These are phyloP conservation scores for Drosophila nebulosa DNA, from an alignment of 1,140 invertebrate species.

Conservation along the genomic window DNA sequence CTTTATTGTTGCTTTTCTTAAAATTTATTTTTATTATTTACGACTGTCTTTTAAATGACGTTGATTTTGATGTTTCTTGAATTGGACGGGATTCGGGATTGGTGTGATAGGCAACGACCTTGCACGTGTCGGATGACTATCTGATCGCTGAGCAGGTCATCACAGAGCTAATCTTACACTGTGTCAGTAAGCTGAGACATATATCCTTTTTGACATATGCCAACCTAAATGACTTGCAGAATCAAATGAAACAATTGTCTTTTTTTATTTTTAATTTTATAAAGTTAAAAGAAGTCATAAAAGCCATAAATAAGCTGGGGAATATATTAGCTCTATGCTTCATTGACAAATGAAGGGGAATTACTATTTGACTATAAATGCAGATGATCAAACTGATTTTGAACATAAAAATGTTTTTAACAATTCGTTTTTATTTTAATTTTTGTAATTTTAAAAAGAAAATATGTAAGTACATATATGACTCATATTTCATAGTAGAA, in stretches of 20 bases:
- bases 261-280: too few relatives aligned
- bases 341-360: too few relatives aligned
- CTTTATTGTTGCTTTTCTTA: background rate
- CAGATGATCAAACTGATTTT: too few relatives aligned
- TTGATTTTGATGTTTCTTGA: background rate
- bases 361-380: too few relatives aligned
- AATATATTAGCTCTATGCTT: too few relatives aligned
- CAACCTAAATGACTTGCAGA: slow-evolving; percentile 15
- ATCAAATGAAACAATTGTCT: slow-evolving; percentile 18
- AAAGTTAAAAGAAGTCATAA: too few relatives aligned
- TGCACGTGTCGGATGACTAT: slow-evolving; percentile 23
- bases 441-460: too few relatives aligned
- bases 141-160: slow-evolving; percentile 21
- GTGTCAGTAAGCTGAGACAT: background rate
- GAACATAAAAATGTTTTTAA: too few relatives aligned
- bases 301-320: too few relatives aligned
- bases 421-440: too few relatives aligned
- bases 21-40: slow-evolving; percentile 59
- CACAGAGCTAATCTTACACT: background rate
- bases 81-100: slow-evolving; percentile 9
- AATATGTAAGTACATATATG: too few relatives aligned
- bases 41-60: slow-evolving; percentile 38
- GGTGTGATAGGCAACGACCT: slow-evolving; percentile 21
- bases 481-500: too few relatives aligned
- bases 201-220: slow-evolving; percentile 40